Evolutionary conservation across 1,140 invertebrate species (phyloP), one percentile per base, ranked within the genome.

Genomic region (Branchinecta lindahli): DNA sequence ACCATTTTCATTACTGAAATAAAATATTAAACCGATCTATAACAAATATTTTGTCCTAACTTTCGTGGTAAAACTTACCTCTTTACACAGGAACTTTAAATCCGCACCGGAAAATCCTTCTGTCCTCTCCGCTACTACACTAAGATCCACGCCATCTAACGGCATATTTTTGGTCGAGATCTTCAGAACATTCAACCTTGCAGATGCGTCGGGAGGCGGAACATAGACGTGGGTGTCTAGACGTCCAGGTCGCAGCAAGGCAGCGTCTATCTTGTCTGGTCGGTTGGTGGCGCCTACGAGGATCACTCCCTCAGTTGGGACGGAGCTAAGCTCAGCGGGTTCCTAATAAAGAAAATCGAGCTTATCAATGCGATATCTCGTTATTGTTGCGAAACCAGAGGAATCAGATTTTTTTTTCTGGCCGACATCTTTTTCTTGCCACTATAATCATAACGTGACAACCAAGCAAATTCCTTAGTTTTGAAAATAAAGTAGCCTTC

Each of bases 61-160:
- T 5, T 33, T 33, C 5, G 1, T 33, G 33, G 33, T 4, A 21
- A 75, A 73, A 73, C 74, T 75, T 75, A 84, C 84, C 78, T 89
- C 87, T 72, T 85, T 84, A 74, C 87, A 88, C 0, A 91, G 75
- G 75, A 84, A 85, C 70, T 86, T 82, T 61, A 90, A 76, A 77
- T 93, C 90, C 18, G 90, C 90, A 21, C 90, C 90, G 6, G 90
- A 91, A 77, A 84, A 91, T 20, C 80, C 78, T 45, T 85, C 79
- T 0, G 88, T 90, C 66, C 71, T 76, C 0, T 75, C 73, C 1
- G 87, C 86, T 61, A 92, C 75, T 18, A 77, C 73, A 33, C 81
- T 76, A 0, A 88, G 75, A 75, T 86, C 79, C 0, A 89, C 82
- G 77, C 84, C 80, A 12, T 77, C 77, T 15, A 86, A 76, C 10